Base-by-base conservation (phyloP, 2,797 vertebrate species). In the Staurois parvus region DNA sequence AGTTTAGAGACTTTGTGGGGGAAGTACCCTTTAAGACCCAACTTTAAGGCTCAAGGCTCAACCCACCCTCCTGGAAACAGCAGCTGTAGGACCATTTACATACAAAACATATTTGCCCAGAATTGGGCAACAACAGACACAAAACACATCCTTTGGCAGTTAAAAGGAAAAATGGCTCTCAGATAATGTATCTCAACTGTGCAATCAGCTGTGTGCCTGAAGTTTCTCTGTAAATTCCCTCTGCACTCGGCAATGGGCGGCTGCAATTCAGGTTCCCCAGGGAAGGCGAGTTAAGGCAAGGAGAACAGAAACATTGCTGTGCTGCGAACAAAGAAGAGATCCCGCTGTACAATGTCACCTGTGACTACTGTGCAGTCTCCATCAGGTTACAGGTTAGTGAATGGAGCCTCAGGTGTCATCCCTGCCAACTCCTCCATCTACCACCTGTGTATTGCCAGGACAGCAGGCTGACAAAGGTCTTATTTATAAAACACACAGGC, bases 401-500 rank as follows among this genome's bases (percentile, higher is more conserved):
- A 77, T 40, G 8, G 0, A 11, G 19, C 64, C 40, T n/a, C 6
- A 9, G 29, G 42, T 29, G 12, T 7, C 8, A 37, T 83, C 72
- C 30, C 32, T 76, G 81, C 81, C 56, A 67, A 17, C 9, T 19
- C 21, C 9, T 19, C 21, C 24, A 24, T 37, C 32, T 66, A 56
- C 40, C 81, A 67, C 62, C 81, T 83, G 62, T 26, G 29, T 29
- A 24, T 13, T 72, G 29, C 62, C 79, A 28, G 17, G 13, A 29
- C 15, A 13, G 21, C n/a, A 21, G 13, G 34, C 34, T 37, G 2
- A 81, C 84, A 81, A 81, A 59, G 78, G 45, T 26, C 5, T 56
- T 12, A 69, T 70, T 85, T 76, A 81, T 76, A 8, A 73, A 37
- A 62, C 12, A 75, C 52, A 68, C 84, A 75, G 24, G 68, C 3